These are phyloP conservation scores for Xylota segnis DNA, from an alignment of 2,888 invertebrate species.

Conservation along the genomic window DNA sequence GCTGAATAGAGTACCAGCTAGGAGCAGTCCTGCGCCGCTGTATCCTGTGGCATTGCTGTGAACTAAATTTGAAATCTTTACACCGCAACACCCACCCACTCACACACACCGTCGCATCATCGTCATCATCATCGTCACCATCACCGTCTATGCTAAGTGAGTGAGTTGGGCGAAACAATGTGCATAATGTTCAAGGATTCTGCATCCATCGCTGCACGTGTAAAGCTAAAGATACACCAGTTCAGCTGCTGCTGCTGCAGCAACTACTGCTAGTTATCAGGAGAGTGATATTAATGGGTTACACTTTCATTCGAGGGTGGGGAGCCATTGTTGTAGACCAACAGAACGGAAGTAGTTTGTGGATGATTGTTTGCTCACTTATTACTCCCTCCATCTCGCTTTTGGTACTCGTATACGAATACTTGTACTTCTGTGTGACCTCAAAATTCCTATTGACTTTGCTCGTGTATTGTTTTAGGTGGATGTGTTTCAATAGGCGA, in stretches of 20 bases:
- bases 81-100: constrained; percentile 29
- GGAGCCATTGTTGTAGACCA: constrained; percentile 50
- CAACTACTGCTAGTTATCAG: constrained; percentile 55
- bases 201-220: constrained; percentile 49
- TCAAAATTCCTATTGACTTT: constrained; percentile 44
- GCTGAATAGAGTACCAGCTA: constrained; percentile 41
- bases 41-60: constrained; percentile 71
- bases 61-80: constrained; percentile 71
- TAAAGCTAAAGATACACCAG: constrained; percentile 50
- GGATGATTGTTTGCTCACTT: constrained; percentile 71
- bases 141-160: constrained; percentile 15
- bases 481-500: not conserved
- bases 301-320: constrained; percentile 37
- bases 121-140: constrained; percentile 21
- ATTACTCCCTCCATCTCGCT: constrained; percentile 30
- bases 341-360: constrained; percentile 72
- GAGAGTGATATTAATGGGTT: constrained; percentile 65
- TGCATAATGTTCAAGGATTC: constrained; percentile 73
- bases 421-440: constrained; percentile 9
- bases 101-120: not conserved
- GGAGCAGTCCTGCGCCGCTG: constrained; percentile 37
- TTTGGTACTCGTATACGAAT: not conserved
- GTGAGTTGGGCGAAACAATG: constrained; percentile 67
- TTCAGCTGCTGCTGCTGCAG: constrained; percentile 24
- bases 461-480: not conserved